Evolutionary conservation across 2,888 invertebrate genomes (phyloP).

Genomic region (Notodonta dromedarius): DNA sequence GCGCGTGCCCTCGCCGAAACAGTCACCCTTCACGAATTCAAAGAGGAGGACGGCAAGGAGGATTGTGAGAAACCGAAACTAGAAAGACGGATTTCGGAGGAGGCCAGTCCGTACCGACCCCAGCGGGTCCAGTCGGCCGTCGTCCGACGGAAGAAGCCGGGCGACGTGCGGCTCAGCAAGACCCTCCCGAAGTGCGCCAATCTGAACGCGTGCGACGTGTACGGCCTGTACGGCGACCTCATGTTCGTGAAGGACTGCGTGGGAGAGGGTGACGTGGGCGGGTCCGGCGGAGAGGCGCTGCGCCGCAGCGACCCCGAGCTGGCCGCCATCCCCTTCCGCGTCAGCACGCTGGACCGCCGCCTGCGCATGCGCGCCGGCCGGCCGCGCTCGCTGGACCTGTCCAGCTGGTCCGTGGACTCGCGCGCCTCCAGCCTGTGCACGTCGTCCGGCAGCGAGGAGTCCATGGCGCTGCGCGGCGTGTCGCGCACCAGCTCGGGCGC

Average conservation of each 20-base stretch:
- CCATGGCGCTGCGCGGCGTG: slow-evolving; percentile 89
- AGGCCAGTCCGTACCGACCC: slow-evolving; percentile 71
- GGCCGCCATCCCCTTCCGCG: slow-evolving; percentile 92
- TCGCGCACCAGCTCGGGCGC: slow-evolving; percentile 91
- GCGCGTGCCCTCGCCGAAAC: slow-evolving; percentile 64
- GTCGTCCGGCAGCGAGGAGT: slow-evolving; percentile 94
- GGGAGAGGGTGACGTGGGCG: slow-evolving; percentile 89
- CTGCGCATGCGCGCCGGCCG: slow-evolving; percentile 92
- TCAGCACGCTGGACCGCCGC: slow-evolving; percentile 91
- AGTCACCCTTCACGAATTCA: slow-evolving; percentile 69
- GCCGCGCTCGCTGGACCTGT: slow-evolving; percentile 91
- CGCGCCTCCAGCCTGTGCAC: slow-evolving; percentile 92
- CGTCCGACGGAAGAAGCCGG: slow-evolving; percentile 73
- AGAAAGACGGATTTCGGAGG: slow-evolving; percentile 87
- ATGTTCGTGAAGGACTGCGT: slow-evolving; percentile 95
- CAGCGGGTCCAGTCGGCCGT: slow-evolving; percentile 76
- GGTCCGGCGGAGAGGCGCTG: slow-evolving; percentile 89
- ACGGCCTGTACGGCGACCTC: slow-evolving; percentile 94
- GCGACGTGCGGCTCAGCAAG: slow-evolving; percentile 88
- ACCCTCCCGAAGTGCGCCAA: slow-evolving; percentile 91
- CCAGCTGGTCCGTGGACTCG: slow-evolving; percentile 95
- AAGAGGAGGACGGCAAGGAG: slow-evolving; percentile 74
- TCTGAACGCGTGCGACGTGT: slow-evolving; percentile 91
- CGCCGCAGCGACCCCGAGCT: slow-evolving; percentile 93
- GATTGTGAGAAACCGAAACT: slow-evolving; percentile 80